These are phyloP conservation scores for Riparia riparia DNA, from an alignment of 2,113 vertebrate genomes.

Conservation along the genomic window DNA sequence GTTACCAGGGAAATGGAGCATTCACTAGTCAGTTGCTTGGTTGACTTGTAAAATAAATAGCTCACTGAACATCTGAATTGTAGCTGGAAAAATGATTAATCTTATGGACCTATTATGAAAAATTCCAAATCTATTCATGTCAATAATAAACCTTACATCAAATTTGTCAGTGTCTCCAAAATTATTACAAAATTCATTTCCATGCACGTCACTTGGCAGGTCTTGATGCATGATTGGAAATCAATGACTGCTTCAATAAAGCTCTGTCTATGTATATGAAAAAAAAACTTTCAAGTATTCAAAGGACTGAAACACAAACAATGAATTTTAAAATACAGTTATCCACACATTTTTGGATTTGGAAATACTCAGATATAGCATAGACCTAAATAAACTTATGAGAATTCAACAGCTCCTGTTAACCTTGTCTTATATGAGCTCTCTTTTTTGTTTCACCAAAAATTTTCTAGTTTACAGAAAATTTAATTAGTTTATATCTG, in stretches of 20 bases:
- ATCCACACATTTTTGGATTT: neutral
- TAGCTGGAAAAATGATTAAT: neutral
- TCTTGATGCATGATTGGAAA: neutral
- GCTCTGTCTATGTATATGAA: neutral
- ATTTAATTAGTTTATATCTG: neutral
- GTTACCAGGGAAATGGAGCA: neutral
- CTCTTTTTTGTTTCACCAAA: neutral
- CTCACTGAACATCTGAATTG: neutral
- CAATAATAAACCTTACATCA: neutral
- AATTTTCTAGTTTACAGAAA: neutral
- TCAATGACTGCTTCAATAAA: neutral
- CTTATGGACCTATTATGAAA: neutral
- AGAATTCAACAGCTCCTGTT: neutral
- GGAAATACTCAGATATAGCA: neutral
- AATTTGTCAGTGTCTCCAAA: neutral
- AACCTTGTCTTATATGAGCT: neutral
- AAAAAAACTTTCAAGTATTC: neutral
- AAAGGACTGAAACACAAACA: neutral
- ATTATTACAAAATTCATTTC: neutral
- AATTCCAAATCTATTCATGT: neutral
- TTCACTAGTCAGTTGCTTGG: neutral
- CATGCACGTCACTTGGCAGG: neutral
- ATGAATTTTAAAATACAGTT: neutral
- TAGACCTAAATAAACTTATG: neutral
- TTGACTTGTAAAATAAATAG: neutral